Percentiles rank a stretch among this genome's conserved stretches.
phyloP scores from a whole-genome alignment of 2,888 invertebrate genomes.

The Oscheius sp. region DNA sequence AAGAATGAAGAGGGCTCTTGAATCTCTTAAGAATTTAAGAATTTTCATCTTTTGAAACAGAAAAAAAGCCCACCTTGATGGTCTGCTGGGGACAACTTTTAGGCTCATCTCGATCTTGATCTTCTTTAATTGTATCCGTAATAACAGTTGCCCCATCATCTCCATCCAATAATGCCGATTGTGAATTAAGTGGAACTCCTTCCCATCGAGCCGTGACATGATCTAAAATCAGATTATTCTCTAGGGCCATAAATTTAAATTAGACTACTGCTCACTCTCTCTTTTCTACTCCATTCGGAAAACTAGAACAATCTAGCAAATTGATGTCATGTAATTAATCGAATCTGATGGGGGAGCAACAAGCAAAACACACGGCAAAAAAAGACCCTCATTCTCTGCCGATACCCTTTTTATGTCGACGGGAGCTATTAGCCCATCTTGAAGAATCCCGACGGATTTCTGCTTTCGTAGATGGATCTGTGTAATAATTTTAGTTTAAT shows the following conservation, averaged over 20 bases:
- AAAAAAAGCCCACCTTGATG: slow-evolving; percentile 59
- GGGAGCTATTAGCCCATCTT: slow-evolving; percentile 23
- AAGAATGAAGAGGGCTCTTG: background rate
- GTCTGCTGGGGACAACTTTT: slow-evolving; percentile 69
- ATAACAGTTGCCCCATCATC: slow-evolving; percentile 71
- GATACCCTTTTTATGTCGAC: slow-evolving; percentile 28
- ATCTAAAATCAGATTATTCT: slow-evolving; percentile 56
- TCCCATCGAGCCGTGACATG: slow-evolving; percentile 72
- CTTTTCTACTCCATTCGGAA: slow-evolving; percentile 7
- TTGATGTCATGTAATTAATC: slow-evolving; percentile 8
- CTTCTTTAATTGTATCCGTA: slow-evolving; percentile 70
- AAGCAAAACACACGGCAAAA: slow-evolving; percentile 28
- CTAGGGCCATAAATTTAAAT: slow-evolving; percentile 1
- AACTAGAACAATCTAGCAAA: background rate
- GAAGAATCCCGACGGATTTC: slow-evolving; percentile 25
- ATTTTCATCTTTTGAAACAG: too few relatives aligned
- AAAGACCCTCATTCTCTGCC: background rate
- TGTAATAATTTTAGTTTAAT: background rate
- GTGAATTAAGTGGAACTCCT: slow-evolving; percentile 66
- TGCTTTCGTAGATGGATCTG: slow-evolving; percentile 20
- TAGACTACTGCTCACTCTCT: slow-evolving; percentile 10
- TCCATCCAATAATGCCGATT: slow-evolving; percentile 65
- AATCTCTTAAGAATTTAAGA: background rate
- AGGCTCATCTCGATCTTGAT: slow-evolving; percentile 61
- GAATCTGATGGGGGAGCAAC: too few relatives aligned